A percentile compares a stretch with the other conserved stretches of the same genome.
These are phyloP conservation scores for Hydrocynus forskahlii DNA, from an alignment of 2,797 vertebrate species.

Conservation along the genomic window DNA sequence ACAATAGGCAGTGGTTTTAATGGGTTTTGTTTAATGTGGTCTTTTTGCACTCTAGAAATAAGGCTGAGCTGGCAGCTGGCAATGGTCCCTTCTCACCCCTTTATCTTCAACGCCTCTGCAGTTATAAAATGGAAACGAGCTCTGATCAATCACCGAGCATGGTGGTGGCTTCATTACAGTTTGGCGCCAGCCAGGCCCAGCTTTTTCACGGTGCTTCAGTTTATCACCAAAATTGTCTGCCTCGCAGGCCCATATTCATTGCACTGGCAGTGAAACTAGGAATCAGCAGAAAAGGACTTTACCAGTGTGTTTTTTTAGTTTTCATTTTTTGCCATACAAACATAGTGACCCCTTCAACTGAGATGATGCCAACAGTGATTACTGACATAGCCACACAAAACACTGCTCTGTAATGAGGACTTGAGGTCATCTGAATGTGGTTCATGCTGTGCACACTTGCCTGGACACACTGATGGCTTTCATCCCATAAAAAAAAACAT, in stretches of 20 bases:
- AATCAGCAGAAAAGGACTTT: constrained; percentile 19
- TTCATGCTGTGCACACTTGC: not conserved
- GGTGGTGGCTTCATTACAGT: constrained; percentile 49
- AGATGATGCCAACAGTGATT: constrained; percentile 2
- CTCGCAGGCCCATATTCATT: constrained; percentile 32
- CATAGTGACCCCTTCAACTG: not conserved
- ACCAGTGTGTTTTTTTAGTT: constrained; percentile 8
- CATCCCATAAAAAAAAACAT: not conserved
- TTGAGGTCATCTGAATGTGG: not conserved
- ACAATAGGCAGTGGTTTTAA: not conserved
- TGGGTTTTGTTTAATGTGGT: constrained; percentile 18
- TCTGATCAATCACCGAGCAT: constrained; percentile 59
- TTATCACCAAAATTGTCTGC: constrained; percentile 56
- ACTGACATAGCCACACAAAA: not conserved
- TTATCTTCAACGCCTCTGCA: constrained; percentile 44
- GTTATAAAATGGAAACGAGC: constrained; percentile 59
- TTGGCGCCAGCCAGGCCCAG: constrained; percentile 46
- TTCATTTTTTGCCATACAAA: constrained; percentile 19
- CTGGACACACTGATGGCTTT: not conserved
- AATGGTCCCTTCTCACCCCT: constrained; percentile 8
- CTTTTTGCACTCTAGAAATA: constrained; percentile 29
- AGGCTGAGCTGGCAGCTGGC: constrained; percentile 20
- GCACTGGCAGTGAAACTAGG: constrained; percentile 13
- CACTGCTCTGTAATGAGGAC: not conserved
- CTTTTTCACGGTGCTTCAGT: constrained; percentile 46